phyloP scores from a whole-genome alignment of 2,888 invertebrate species.

The Xestia ashworthii region DNA sequence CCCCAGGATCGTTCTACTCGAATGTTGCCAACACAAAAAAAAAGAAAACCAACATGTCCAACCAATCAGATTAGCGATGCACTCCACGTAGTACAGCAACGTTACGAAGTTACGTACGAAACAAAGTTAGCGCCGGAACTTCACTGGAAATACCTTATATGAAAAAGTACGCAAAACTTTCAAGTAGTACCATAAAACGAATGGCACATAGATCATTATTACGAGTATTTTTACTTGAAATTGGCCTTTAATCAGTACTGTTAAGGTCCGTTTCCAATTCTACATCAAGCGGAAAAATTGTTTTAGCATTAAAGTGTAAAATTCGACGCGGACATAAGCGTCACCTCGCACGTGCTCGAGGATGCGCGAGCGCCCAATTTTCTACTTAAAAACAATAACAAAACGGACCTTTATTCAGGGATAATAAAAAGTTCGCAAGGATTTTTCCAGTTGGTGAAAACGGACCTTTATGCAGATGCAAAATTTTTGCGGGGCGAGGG shows the following conservation, averaged over 20 bases:
- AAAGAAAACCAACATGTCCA: not conserved
- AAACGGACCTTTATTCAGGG: not conserved
- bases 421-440: not conserved
- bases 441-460: not conserved
- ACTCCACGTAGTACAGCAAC: conserved; percentile 25
- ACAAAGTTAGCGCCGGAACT: conserved; percentile 26
- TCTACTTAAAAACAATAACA: not conserved
- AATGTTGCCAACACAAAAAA: not conserved
- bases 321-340: not conserved
- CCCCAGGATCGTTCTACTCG: not conserved
- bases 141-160: not conserved
- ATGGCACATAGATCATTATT: not conserved
- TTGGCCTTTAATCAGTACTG: not conserved
- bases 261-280: not conserved
- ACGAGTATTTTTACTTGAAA: not conserved
- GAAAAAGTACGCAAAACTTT: not conserved
- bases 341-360: not conserved
- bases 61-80: conserved; percentile 25
- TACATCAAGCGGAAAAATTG: not conserved
- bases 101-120: conserved; percentile 17
- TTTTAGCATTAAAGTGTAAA: not conserved
- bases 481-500: not conserved
- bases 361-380: not conserved
- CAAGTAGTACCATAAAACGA: not conserved
- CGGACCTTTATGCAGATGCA: not conserved